Percentiles rank a stretch among this genome's conserved stretches.
Conservation (phyloP, 2,797 vertebrate species). For the Neoniphon sammara region DNA sequence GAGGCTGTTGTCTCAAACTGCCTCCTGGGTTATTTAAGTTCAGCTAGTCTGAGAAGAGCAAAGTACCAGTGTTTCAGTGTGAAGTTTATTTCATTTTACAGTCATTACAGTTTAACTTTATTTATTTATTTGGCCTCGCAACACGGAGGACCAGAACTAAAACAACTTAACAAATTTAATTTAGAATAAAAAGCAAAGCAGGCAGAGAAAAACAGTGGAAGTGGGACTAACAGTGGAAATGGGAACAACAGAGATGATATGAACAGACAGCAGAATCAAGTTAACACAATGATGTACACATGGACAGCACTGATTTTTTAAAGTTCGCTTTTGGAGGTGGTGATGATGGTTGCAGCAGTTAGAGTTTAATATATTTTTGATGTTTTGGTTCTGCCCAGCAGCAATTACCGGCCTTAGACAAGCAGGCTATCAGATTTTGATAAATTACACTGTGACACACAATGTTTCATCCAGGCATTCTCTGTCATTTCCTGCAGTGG, state of each 20-base stretch:
- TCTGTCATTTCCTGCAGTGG: conserved; percentile 28
- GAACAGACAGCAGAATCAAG: no score
- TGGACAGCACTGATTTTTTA: background rate
- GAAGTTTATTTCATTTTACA: background rate
- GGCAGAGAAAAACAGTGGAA: background rate
- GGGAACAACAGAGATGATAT: no score
- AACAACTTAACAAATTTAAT: background rate
- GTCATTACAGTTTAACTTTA: background rate
- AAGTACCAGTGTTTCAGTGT: background rate
- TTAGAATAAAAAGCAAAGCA: background rate
- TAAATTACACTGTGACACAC: conserved; percentile 26
- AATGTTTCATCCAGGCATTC: conserved; percentile 16
- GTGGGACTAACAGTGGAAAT: no score
- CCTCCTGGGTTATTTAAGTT: conserved; percentile 31
- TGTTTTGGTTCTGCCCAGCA: conserved; percentile 15
- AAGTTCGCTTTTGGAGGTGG: conserved; percentile 5
- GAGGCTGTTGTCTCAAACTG: conserved; percentile 22
- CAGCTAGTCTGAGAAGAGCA: conserved; percentile 24
- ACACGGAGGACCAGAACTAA: background rate
- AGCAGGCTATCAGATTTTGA: conserved; percentile 30
- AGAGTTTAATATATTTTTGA: conserved; percentile 21
- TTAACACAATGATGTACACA: no score
- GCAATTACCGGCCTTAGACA: conserved; percentile 18
- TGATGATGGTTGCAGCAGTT: background rate
- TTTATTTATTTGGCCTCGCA: background rate